Evolutionary conservation across 2,888 invertebrate genomes (phyloP).

Genomic region (Sepiola atlantica): DNA sequence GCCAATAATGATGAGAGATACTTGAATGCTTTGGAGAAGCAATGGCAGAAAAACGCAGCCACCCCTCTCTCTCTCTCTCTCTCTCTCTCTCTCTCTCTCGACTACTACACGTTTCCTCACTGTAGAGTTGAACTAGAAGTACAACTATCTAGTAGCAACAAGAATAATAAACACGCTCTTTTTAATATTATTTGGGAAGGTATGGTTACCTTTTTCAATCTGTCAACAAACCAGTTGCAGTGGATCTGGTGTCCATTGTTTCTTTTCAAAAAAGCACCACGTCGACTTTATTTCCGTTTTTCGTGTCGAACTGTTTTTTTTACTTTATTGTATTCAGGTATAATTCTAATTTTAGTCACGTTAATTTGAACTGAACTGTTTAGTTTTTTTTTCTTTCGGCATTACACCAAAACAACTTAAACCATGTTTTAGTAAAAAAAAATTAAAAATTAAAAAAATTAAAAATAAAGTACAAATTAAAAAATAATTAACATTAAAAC

Average conservation of each 20-base stretch:
- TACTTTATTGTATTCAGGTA: no score
- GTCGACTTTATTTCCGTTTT: neutral
- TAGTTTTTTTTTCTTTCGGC: no score
- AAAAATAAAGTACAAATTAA: no score
- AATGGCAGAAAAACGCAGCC: neutral
- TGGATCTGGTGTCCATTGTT: neutral
- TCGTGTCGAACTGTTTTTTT: neutral
- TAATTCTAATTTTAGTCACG: no score
- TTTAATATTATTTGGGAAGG: neutral
- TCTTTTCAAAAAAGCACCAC: neutral
- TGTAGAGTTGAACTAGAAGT: neutral
- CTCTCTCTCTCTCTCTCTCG: neutral
- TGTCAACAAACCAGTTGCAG: neutral
- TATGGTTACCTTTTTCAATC: no score
- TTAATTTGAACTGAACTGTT: no score
- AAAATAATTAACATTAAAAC: no score
- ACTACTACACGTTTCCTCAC: neutral
- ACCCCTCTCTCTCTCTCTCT: neutral
- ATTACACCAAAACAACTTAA: no score
- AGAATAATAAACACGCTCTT: neutral
- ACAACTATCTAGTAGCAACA: neutral
- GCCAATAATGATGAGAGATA: neutral
- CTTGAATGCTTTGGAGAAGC: neutral
- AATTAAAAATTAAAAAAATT: no score
- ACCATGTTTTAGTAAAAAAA: no score